These are phyloP conservation scores for Branchipolynoe longqiensis DNA, from an alignment of 2,888 invertebrate genomes.

Conservation along the genomic window DNA sequence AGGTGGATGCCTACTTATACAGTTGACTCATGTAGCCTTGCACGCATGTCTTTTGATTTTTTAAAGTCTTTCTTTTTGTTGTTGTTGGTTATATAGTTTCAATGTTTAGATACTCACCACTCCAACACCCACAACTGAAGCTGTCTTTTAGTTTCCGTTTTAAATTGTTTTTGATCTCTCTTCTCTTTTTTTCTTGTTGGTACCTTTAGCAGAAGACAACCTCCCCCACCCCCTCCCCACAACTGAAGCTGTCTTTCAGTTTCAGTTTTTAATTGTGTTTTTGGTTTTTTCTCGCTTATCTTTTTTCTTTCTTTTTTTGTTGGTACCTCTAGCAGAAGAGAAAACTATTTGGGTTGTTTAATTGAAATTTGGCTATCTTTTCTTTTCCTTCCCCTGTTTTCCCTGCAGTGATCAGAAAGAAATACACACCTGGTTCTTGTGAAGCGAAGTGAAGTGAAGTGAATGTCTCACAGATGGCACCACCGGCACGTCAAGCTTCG, in stretches of 20 bases:
- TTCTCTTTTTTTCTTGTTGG: too few species aligned
- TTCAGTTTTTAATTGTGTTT: conserved; percentile 17
- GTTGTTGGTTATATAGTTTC: not conserved
- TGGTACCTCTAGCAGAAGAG: too few species aligned
- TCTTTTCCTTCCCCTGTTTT: conserved; percentile 8
- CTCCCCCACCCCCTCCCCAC: too few species aligned
- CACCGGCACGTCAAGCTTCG: conserved; percentile 49
- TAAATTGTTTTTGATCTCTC: too few species aligned
- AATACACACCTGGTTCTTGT: conserved; percentile 2
- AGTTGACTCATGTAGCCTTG: not conserved
- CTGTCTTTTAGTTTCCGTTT: not conserved
- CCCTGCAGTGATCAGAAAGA: conserved; percentile 54
- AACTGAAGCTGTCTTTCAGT: conserved; percentile 27
- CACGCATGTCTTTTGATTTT: conserved; percentile 20
- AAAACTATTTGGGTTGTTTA: conserved; percentile 16
- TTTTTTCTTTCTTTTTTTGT: too few species aligned
- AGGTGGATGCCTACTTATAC: conserved; percentile 16
- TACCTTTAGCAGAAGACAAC: too few species aligned
- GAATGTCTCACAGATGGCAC: conserved; percentile 30
- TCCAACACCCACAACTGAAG: not conserved
- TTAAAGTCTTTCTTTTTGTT: not conserved
- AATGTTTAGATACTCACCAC: not conserved
- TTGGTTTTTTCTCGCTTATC: too few species aligned
- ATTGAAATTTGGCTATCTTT: conserved; percentile 53
- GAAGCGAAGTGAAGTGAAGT: conserved; percentile 2